A percentile compares a stretch with the other conserved stretches of the same genome.
phyloP scores from a whole-genome alignment of 92 coral and sea anemone genomes.

The Phenganax subtilis region DNA sequence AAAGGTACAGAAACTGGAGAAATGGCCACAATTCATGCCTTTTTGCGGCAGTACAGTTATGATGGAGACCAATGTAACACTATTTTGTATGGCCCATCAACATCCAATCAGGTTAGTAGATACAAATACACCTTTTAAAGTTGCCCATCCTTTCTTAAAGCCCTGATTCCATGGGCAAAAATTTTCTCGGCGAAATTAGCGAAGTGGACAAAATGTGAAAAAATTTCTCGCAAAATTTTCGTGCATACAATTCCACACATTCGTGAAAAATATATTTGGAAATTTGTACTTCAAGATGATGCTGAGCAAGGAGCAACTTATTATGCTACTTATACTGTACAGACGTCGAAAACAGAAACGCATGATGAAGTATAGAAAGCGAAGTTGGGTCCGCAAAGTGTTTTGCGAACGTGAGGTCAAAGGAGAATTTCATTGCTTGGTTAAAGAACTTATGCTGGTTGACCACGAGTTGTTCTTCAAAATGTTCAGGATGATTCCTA shows the following conservation, averaged over 20 bases:
- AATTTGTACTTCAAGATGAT: background rate
- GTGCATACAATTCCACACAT: background rate
- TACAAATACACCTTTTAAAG: background rate
- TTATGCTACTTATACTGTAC: slow-evolving; percentile 16
- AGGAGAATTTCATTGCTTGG: slow-evolving; percentile 27
- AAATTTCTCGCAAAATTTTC: slow-evolving; percentile 7
- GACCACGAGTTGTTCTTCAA: slow-evolving; percentile 30
- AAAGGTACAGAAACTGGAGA: slow-evolving; percentile 32
- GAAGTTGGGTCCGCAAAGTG: slow-evolving; percentile 12
- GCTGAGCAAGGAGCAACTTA: background rate
- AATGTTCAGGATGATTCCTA: slow-evolving; percentile 24
- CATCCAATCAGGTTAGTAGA: slow-evolving; percentile 24
- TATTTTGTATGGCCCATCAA: slow-evolving; percentile 23
- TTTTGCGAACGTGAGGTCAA: slow-evolving; percentile 21
- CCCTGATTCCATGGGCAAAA: slow-evolving; percentile 2
- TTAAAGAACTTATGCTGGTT: slow-evolving; percentile 22
- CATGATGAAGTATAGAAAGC: slow-evolving; percentile 17
- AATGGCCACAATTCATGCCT: slow-evolving; percentile 39
- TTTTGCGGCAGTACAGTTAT: slow-evolving; percentile 20
- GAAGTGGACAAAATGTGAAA: background rate
- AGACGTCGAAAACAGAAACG: slow-evolving; percentile 11
- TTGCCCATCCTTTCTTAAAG: background rate
- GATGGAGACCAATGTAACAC: slow-evolving; percentile 36
- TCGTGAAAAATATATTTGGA: background rate
- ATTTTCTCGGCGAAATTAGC: background rate